phyloP scores from a whole-genome alignment of 2,113 vertebrate species.

The Eubucco bourcierii region DNA sequence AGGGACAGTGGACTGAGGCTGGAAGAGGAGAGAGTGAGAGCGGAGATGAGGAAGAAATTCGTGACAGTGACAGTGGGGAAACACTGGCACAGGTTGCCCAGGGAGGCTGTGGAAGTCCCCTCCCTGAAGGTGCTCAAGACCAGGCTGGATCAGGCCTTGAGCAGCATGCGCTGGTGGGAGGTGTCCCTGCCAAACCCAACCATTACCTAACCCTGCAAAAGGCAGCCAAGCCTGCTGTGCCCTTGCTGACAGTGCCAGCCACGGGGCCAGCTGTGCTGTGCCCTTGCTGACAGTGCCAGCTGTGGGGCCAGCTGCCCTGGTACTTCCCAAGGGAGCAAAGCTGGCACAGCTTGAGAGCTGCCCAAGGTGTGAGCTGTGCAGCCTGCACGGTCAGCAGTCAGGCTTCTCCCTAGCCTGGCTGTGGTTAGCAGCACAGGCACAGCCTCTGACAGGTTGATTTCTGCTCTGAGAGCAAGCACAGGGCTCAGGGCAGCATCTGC shows the following conservation, averaged over 20 bases:
- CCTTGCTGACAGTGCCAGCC: rapidly evolving
- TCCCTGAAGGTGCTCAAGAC: too few species aligned
- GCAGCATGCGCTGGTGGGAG: too few species aligned
- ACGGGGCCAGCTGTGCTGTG: too few species aligned
- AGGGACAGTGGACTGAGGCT: too few species aligned
- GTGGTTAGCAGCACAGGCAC: not conserved
- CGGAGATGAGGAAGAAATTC: too few species aligned
- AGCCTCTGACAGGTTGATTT: slow-evolving; percentile 40
- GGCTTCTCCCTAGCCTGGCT: not conserved
- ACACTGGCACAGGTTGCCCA: too few species aligned
- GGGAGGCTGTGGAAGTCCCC: too few species aligned
- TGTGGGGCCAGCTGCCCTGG: rapidly evolving
- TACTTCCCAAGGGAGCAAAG: not conserved
- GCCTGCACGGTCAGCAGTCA: not conserved
- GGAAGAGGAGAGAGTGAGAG: too few species aligned
- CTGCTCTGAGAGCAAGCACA: not conserved
- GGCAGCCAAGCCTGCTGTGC: not conserved
- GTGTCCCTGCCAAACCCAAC: too few species aligned
- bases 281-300: rapidly evolving
- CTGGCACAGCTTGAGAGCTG: rapidly evolving
- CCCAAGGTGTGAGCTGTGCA: not conserved
- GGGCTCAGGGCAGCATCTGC: rapidly evolving
- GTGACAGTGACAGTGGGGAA: too few species aligned
- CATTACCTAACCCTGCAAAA: not conserved
- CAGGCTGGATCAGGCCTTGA: too few species aligned